phyloP scores from a whole-genome alignment of 1,140 invertebrate species.

The Vanessa tameamea region DNA sequence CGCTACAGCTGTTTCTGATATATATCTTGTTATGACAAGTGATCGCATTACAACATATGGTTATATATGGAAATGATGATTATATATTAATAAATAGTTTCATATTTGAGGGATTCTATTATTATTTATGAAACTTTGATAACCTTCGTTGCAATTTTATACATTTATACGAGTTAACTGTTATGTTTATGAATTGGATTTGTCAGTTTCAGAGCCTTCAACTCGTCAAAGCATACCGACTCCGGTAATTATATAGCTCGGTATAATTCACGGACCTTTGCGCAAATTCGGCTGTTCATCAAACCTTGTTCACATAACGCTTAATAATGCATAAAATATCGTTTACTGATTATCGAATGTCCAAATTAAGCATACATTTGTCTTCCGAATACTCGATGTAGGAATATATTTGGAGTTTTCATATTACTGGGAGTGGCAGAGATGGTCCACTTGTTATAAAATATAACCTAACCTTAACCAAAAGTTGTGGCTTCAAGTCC shows the following conservation, averaged over 20 bases:
- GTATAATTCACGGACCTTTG: neutral
- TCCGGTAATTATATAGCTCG: neutral
- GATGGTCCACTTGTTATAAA: too few relatives aligned
- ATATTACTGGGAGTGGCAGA: too few relatives aligned
- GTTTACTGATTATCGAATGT: neutral
- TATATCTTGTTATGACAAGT: neutral
- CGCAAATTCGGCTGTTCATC: neutral
- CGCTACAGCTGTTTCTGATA: neutral
- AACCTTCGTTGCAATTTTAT: neutral
- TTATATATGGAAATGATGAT: too few relatives aligned
- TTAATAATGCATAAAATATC: neutral
- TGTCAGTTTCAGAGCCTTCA: neutral
- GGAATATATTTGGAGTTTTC: too few relatives aligned
- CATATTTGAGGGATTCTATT: too few relatives aligned
- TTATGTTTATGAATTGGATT: neutral
- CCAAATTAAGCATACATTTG: neutral
- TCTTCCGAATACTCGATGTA: neutral
- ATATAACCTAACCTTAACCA: too few relatives aligned
- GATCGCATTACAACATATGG: too few relatives aligned
- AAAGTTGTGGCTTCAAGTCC: too few relatives aligned
- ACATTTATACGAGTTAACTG: neutral
- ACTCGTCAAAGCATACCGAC: neutral
- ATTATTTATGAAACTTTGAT: too few relatives aligned
- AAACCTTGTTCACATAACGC: neutral
- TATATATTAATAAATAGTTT: too few relatives aligned